phyloP scores from a whole-genome alignment of 2,113 vertebrate species.

The Amia ocellicauda region DNA sequence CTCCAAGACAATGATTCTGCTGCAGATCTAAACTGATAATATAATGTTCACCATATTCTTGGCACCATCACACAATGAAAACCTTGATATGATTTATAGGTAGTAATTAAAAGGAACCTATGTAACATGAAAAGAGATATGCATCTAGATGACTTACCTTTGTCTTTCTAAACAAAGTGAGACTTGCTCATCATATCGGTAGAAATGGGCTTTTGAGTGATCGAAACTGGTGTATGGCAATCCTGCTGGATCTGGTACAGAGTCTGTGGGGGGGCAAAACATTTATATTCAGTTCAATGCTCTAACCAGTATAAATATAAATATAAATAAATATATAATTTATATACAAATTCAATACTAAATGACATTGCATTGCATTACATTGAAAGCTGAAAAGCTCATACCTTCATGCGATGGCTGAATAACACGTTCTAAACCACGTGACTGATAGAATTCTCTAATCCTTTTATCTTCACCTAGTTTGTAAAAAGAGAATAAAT shows the following conservation, averaged over 20 bases:
- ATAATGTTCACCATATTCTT: too few species aligned
- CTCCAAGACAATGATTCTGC: too few species aligned
- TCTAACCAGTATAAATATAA: too few species aligned
- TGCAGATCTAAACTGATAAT: too few species aligned
- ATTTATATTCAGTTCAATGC: too few species aligned
- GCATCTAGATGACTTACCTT: slow-evolving; percentile 64
- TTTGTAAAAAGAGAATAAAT: neutral
- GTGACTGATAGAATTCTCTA: slow-evolving; percentile 93
- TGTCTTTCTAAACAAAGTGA: slow-evolving; percentile 89
- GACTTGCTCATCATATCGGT: slow-evolving; percentile 94
- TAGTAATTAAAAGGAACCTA: too few species aligned
- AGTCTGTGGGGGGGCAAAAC: slow-evolving; percentile 62
- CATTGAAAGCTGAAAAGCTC: neutral
- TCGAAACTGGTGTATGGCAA: slow-evolving; percentile 90
- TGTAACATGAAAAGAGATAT: neutral
- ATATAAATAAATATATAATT: too few species aligned
- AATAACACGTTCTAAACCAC: slow-evolving; percentile 85
- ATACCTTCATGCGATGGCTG: slow-evolving; percentile 83
- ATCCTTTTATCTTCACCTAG: slow-evolving; percentile 93
- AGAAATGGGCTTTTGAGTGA: slow-evolving; percentile 93
- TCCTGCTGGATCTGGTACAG: slow-evolving; percentile 76
- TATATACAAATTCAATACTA: neutral
- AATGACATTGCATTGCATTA: neutral
- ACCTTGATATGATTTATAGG: too few species aligned
- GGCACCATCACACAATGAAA: too few species aligned